Percentiles rank a stretch among this genome's conserved stretches.
These are phyloP conservation scores for Cepaea hortensis DNA, from an alignment of 2,888 invertebrate genomes.

Conservation along the genomic window DNA sequence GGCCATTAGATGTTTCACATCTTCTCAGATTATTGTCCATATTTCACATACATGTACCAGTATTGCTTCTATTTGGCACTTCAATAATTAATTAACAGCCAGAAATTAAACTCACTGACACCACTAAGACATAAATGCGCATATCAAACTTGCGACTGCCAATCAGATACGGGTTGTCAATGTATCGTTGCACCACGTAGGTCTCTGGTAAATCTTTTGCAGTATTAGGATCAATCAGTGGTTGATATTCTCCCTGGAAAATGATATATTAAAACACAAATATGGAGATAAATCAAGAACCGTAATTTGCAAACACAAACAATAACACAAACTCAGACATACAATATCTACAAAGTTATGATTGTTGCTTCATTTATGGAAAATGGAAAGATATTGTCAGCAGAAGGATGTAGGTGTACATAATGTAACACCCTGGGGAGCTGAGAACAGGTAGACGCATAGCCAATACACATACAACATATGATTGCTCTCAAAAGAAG, in stretches of 20 bases:
- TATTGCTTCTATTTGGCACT: no score
- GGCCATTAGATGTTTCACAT: no score
- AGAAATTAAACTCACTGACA: slow-evolving; percentile 76
- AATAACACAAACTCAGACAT: neutral
- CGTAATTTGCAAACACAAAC: neutral
- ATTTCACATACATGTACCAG: no score
- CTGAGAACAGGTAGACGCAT: no score
- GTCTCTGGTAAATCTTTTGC: slow-evolving; percentile 71
- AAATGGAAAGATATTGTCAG: neutral
- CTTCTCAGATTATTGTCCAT: no score
- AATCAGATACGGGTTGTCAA: slow-evolving; percentile 81
- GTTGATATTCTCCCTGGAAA: slow-evolving; percentile 72
- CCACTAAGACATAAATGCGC: slow-evolving; percentile 81
- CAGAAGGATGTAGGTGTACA: neutral
- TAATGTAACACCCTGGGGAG: no score
- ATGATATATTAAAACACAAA: slow-evolving; percentile 6
- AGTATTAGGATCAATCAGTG: slow-evolving; percentile 69
- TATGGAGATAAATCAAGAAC: neutral
- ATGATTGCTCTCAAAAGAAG: neutral
- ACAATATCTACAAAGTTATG: no score
- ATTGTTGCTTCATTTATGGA: no score
- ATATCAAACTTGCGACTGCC: slow-evolving; percentile 82
- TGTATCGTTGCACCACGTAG: slow-evolving; percentile 81
- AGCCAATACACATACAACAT: neutral
- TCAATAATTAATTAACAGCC: no score